Evolutionary conservation across 2,888 invertebrate genomes (phyloP), one percentile per base, ranked within the genome.

Genomic region (Gryllus longicercus): DNA sequence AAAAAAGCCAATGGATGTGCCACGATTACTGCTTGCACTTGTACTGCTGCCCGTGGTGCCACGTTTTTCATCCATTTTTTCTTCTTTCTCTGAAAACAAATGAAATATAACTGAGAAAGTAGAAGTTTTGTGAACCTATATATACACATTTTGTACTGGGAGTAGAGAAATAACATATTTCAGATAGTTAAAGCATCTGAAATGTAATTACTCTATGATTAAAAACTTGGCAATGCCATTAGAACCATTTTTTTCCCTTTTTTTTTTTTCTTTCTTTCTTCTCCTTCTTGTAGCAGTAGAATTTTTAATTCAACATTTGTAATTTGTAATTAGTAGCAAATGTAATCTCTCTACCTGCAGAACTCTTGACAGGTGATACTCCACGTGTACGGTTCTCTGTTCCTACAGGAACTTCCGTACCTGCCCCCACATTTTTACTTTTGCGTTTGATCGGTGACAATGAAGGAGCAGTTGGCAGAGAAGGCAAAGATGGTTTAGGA

Each of bases 401-500:
- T 50, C 51, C 14, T 16, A 25, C 50, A 12, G 21, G 25, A 23
- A 38, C 23, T 18, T 74, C 51, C 18, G 25, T 18, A 23, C 51
- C 78, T 75, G 25, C 81, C 23, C 50, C 80, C 79, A 74, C 50
- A 76, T 25, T 63, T 77, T 79, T 77, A 18, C 80, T 49, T 75
- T 82, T 81, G 49, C 83, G 81, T 77, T 83, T 83, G 49, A 83
- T 82, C 11, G 83, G 83, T 10, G 83, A 83, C 38, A 82, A 78
- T 18, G 81, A 79, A 21, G 82, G 82, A 76, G 80, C 81, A 14
- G 82, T 80, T n/a, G 81, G 80, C 11, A 81, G 79, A 18, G 86
- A 87, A 16, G 87, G 87, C 11, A 88, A 85, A n/a, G 86, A 84
- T 0, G 93, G 90, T 83, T 91, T 92, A 50, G 87, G 85, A 81